Evolutionary conservation across 2,113 vertebrate species (phyloP).

Genomic region (Callaeas wilsoni): DNA sequence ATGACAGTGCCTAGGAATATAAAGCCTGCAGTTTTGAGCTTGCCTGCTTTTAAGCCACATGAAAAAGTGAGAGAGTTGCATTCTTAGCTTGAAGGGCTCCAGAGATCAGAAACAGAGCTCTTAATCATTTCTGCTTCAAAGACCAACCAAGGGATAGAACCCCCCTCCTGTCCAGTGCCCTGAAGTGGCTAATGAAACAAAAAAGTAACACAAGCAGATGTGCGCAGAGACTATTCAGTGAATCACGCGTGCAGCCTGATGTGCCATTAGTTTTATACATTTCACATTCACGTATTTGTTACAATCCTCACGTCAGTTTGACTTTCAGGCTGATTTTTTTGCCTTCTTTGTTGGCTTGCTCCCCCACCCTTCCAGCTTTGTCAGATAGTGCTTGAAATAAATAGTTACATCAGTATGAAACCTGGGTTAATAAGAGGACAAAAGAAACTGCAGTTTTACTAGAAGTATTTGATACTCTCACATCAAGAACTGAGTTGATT

Average conservation of each 20-base stretch:
- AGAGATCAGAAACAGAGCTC: neutral
- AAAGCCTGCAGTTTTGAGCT: neutral
- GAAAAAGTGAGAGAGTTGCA: neutral
- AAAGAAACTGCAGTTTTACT: neutral
- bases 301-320: neutral
- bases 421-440: neutral
- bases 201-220: neutral
- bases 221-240: neutral
- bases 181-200: neutral
- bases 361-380: neutral
- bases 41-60: neutral
- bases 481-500: neutral
- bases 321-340: neutral
- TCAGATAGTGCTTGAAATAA: neutral
- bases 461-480: neutral
- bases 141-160: neutral
- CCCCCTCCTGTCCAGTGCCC: neutral
- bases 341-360: neutral
- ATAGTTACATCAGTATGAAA: neutral
- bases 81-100: neutral
- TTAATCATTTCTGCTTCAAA: neutral
- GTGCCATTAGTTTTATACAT: neutral
- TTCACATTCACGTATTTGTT: neutral
- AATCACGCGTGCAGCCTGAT: neutral
- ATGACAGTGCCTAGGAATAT: neutral